A percentile compares a stretch with the other conserved stretches of the same genome.
Evolutionary conservation across 2,113 vertebrate genomes (phyloP).

Genomic region (Oncorhynchus keta): DNA sequence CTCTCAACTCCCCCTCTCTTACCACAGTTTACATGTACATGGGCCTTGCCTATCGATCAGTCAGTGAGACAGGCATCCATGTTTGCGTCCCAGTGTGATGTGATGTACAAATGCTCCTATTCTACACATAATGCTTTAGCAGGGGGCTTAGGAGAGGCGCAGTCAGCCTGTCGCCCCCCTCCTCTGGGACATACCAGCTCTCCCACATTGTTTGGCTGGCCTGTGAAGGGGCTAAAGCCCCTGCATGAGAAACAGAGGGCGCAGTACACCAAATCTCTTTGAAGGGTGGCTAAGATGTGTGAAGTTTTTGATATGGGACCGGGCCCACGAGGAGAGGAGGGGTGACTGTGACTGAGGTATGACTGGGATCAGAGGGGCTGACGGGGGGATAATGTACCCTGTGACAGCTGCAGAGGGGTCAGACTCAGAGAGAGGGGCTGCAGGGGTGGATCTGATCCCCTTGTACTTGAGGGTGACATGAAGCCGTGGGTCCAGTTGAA

Average conservation of each 20-base stretch:
- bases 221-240: constrained; percentile 32
- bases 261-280: constrained; percentile 32
- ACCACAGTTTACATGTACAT: not conserved
- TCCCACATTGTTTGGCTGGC: constrained; percentile 20
- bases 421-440: constrained; percentile 1
- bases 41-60: not conserved
- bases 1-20: not conserved
- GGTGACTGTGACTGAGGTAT: constrained; percentile 7
- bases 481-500: constrained; percentile 18
- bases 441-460: constrained; percentile 23
- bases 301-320: constrained; percentile 28
- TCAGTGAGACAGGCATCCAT: not conserved
- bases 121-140: constrained; percentile 14
- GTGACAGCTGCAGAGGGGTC: constrained; percentile 45
- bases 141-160: not conserved
- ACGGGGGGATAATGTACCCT: constrained; percentile 33
- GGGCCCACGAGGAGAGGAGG: constrained; percentile 4
- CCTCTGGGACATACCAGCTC: constrained; percentile 23
- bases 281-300: constrained; percentile 27
- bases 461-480: constrained; percentile 30
- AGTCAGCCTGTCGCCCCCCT: not conserved
- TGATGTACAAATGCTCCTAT: constrained; percentile 11
- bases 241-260: constrained; percentile 25
- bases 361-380: constrained; percentile 19
- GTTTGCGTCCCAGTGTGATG: not conserved